These are phyloP conservation scores for Vespertilio murinus DNA, from an alignment of 2,797 vertebrate species.

Conservation along the genomic window DNA sequence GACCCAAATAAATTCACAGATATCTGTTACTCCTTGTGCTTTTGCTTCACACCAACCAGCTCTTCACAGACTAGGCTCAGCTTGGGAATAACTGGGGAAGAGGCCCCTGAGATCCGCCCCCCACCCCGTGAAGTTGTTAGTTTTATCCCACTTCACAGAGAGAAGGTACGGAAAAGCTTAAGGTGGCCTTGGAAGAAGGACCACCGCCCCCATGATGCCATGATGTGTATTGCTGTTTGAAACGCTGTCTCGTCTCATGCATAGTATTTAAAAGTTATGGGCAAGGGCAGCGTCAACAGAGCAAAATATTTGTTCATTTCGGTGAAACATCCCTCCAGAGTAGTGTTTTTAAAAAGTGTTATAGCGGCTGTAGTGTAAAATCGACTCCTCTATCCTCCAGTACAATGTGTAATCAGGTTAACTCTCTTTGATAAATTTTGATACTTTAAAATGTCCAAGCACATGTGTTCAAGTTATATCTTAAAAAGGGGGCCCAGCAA, in stretches of 20 bases:
- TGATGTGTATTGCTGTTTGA: not conserved
- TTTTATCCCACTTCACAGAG: conserved; percentile 7
- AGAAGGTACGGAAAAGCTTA: not conserved
- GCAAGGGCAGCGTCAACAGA: not conserved
- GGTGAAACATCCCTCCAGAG: not conserved
- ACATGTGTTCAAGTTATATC: not conserved
- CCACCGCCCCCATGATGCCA: not conserved
- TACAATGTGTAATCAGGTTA: not conserved
- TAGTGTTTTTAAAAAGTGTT: conserved; percentile 7
- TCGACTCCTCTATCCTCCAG: not conserved
- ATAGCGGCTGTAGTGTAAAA: conserved; percentile 40
- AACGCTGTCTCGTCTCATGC: not conserved
- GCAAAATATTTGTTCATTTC: conserved; percentile 33
- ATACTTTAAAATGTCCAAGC: not conserved
- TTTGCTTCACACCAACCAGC: conserved; percentile 63
- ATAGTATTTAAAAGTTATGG: conserved; percentile 52
- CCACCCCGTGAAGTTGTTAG: conserved; percentile 49
- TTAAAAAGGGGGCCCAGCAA: not conserved
- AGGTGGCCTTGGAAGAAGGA: not conserved
- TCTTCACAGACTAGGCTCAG: not conserved
- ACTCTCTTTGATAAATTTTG: not conserved
- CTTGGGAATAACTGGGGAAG: conserved; percentile 50
- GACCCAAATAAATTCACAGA: conserved; percentile 68
- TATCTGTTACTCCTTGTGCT: conserved; percentile 47
- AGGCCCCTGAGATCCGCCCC: conserved; percentile 43